These are phyloP conservation scores for Hetaerina titia DNA, from an alignment of 2,888 invertebrate species.

Conservation along the genomic window DNA sequence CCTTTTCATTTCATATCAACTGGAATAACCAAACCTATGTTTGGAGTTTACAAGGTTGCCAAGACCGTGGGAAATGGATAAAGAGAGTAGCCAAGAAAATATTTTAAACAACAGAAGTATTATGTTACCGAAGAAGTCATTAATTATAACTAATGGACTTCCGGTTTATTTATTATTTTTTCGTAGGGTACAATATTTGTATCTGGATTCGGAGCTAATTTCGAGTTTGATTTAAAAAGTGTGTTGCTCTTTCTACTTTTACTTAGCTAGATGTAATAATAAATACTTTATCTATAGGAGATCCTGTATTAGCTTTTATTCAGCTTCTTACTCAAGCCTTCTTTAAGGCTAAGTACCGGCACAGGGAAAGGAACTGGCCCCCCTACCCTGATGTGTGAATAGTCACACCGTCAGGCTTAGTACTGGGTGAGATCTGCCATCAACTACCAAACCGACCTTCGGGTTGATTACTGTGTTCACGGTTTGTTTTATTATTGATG, in stretches of 20 bases:
- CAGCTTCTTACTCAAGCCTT: slow-evolving; percentile 86
- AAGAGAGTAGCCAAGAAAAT: too few species aligned
- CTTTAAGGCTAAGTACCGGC: slow-evolving; percentile 81
- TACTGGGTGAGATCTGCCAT: too few species aligned
- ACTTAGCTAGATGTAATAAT: slow-evolving; percentile 88
- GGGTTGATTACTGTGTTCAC: too few species aligned
- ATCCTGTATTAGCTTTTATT: slow-evolving; percentile 82
- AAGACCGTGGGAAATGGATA: too few species aligned
- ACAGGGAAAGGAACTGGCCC: too few species aligned
- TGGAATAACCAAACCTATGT: too few species aligned
- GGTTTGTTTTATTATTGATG: slow-evolving; percentile 81
- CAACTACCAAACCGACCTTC: too few species aligned
- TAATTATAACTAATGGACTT: slow-evolving; percentile 77
- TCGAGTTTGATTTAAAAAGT: slow-evolving; percentile 83
- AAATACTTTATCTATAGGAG: slow-evolving; percentile 81
- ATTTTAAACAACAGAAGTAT: too few species aligned
- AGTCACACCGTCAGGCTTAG: too few species aligned
- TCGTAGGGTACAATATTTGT: slow-evolving; percentile 74
- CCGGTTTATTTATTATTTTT: slow-evolving; percentile 80
- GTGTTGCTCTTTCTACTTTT: slow-evolving; percentile 88
- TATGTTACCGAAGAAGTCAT: slow-evolving; percentile 74
- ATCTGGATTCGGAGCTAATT: slow-evolving; percentile 75
- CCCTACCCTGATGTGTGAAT: too few species aligned
- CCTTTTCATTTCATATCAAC: too few species aligned
- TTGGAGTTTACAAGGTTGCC: too few species aligned